Conservation (phyloP, 2,113 vertebrate genomes). For the Notiomystis cincta region DNA sequence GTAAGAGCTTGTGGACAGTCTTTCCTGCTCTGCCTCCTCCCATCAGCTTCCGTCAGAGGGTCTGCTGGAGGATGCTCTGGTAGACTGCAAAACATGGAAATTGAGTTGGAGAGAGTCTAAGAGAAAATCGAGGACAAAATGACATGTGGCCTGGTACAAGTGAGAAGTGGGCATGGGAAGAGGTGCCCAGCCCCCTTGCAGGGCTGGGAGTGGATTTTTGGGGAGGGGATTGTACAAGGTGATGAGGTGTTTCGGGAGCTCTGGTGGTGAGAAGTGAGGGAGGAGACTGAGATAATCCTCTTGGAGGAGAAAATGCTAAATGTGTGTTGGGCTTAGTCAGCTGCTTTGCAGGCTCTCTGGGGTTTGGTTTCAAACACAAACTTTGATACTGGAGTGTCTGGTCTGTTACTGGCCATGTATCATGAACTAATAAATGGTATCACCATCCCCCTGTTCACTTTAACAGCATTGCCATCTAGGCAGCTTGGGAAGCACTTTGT, state of each 20-base stretch:
- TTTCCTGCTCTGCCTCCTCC: neutral
- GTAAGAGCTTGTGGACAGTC: neutral
- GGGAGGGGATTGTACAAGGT: rapidly evolving
- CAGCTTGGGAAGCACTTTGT: neutral
- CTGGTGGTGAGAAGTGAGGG: neutral
- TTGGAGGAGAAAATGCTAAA: neutral
- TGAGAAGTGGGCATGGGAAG: neutral
- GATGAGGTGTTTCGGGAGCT: neutral
- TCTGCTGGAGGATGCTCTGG: neutral
- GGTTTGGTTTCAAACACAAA: neutral
- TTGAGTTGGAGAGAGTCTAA: neutral
- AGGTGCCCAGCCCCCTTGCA: neutral
- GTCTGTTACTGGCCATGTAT: rapidly evolving
- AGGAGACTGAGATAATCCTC: rapidly evolving
- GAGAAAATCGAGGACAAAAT: neutral
- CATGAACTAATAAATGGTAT: rapidly evolving
- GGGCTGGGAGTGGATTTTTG: neutral
- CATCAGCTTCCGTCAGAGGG: neutral
- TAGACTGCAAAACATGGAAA: rapidly evolving
- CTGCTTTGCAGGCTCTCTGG: neutral
- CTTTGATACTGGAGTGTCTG: neutral
- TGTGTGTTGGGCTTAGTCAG: neutral
- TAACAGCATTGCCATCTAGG: neutral
- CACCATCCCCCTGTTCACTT: neutral
- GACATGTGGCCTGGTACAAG: rapidly evolving